Conservation (phyloP, 2,797 vertebrate genomes). For the Darevskia nairensis region DNA sequence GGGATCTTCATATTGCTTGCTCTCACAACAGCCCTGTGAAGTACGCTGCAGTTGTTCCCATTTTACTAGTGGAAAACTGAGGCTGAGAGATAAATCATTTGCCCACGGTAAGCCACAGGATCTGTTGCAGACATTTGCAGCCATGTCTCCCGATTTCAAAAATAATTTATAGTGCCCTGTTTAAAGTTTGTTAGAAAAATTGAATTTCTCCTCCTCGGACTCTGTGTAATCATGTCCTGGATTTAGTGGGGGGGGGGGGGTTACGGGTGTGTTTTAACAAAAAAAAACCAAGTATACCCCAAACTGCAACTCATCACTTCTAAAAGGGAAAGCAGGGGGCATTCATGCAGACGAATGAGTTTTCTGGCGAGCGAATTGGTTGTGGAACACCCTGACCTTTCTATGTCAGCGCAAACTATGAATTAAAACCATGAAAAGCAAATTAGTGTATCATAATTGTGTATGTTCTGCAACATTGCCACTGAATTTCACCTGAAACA, state of each 20-base stretch:
- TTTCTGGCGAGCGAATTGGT: not conserved
- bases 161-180: not conserved
- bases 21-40: not conserved
- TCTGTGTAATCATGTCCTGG: not conserved
- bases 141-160: not conserved
- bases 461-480: not conserved
- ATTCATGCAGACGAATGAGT: constrained; percentile 18
- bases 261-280: not conserved
- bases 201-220: not conserved
- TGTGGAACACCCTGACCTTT: constrained; percentile 7
- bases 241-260: not conserved
- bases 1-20: not conserved
- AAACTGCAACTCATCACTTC: not conserved
- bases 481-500: not conserved
- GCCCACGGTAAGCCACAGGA: too few relatives aligned
- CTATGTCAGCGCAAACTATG: not conserved
- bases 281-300: not conserved
- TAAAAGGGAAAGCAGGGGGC: not conserved
- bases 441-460: not conserved
- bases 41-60: not conserved
- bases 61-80: constrained; percentile 4
- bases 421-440: not conserved
- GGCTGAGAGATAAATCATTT: not conserved
- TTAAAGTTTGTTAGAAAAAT: not conserved
- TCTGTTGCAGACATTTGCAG: not conserved